These are phyloP conservation scores for Torymus aiolomorphi DNA, from an alignment of 2,888 invertebrate species.

Conservation along the genomic window DNA sequence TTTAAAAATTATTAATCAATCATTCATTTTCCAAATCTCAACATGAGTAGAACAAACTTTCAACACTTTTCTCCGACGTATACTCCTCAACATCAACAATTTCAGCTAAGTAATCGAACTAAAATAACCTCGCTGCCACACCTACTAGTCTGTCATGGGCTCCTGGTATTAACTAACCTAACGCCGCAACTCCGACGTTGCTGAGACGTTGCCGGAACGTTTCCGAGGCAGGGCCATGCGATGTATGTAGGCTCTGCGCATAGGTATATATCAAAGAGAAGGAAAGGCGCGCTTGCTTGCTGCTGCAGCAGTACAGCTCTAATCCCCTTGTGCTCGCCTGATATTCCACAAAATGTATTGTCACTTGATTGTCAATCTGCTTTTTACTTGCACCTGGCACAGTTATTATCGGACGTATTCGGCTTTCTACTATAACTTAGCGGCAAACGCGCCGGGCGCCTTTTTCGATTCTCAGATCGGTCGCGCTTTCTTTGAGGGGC, in stretches of 20 bases:
- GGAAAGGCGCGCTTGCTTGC: constrained; percentile 25
- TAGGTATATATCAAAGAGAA: constrained; percentile 6
- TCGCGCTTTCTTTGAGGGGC: no score
- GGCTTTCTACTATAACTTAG: constrained; percentile 29
- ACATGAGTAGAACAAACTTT: no score
- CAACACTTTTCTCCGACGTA: no score
- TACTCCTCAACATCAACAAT: no score
- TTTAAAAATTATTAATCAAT: no score
- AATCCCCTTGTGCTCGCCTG: constrained; percentile 62
- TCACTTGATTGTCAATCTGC: constrained; percentile 72
- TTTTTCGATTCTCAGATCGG: no score
- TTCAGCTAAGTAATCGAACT: no score
- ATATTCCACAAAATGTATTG: constrained; percentile 70
- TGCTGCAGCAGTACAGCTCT: constrained; percentile 55
- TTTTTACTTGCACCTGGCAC: constrained; percentile 62
- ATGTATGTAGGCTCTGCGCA: no score
- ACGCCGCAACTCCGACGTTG: constrained; percentile 63
- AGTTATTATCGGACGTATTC: constrained; percentile 13
- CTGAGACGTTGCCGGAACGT: constrained; percentile 33
- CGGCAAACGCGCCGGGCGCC: no score
- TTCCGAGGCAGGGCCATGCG: no score
- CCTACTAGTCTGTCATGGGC: constrained; percentile 28
- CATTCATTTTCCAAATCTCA: no score
- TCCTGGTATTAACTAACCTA: constrained; percentile 56
- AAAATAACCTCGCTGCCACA: neutral